A percentile compares a stretch with the other conserved stretches of the same genome.
Conservation (phyloP, 2,888 invertebrate genomes). For the Machimus atricapillus region DNA sequence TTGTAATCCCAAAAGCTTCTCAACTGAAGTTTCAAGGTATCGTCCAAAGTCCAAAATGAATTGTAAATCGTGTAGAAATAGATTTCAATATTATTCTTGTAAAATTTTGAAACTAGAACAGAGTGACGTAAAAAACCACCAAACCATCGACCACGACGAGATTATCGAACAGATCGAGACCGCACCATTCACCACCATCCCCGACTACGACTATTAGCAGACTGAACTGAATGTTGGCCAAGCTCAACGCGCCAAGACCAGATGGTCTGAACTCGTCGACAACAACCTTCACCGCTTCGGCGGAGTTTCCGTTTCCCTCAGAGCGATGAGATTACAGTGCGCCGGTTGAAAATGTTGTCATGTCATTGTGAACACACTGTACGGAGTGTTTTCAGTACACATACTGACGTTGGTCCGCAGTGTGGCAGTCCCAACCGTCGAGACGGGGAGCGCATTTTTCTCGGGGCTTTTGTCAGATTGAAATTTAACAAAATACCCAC, state of each 20-base stretch:
- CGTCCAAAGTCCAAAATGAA: not conserved
- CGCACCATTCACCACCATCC: not conserved
- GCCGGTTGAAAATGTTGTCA: slow-evolving; percentile 27
- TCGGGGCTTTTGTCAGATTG: slow-evolving; percentile 2
- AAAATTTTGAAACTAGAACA: not conserved
- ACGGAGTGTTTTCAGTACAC: not conserved
- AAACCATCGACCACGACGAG: not conserved
- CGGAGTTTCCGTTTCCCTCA: slow-evolving; percentile 3
- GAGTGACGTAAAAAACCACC: not conserved
- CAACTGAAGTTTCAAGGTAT: not conserved
- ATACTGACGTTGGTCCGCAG: not conserved
- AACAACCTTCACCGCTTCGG: slow-evolving; percentile 8
- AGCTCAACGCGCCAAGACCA: not conserved
- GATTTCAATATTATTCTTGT: not conserved
- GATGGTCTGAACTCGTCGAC: not conserved
- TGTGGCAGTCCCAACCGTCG: not conserved
- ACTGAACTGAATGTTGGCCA: slow-evolving; percentile 14
- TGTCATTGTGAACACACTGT: not conserved
- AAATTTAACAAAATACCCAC: not conserved
- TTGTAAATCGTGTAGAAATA: not conserved
- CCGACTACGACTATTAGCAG: not conserved
- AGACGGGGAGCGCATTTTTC: not conserved
- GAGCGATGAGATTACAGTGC: not conserved
- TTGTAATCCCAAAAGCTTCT: not conserved
- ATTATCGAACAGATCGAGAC: not conserved